Percentiles rank a stretch among this genome's conserved stretches.
Conservation (phyloP, 2,113 vertebrate species). For the Pedionomus torquatus region DNA sequence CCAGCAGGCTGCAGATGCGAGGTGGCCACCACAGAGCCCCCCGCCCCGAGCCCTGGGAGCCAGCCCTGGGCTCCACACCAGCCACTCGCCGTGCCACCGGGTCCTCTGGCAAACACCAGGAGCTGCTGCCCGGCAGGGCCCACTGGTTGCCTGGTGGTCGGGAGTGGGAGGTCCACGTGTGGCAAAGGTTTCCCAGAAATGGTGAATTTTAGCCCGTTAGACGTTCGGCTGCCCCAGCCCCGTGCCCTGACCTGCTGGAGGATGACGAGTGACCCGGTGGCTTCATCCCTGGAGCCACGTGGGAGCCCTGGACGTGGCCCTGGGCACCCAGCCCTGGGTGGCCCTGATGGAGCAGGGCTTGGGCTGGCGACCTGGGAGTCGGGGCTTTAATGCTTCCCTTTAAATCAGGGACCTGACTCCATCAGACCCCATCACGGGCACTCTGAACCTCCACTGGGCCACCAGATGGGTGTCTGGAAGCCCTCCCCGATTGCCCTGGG, state of each 20-base stretch:
- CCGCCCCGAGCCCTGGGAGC: neutral
- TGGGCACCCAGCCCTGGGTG: neutral
- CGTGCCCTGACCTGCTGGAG: neutral
- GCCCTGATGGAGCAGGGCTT: neutral
- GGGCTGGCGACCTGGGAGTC: neutral
- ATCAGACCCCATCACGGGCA: fast-evolving
- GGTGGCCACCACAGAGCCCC: neutral
- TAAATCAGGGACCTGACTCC: neutral
- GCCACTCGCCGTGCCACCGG: fast-evolving
- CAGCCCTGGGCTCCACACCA: fast-evolving
- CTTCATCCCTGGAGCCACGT: neutral
- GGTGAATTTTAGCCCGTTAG: neutral
- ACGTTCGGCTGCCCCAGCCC: fast-evolving
- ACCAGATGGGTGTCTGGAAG: neutral
- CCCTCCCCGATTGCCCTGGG: neutral
- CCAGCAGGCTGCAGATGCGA: neutral
- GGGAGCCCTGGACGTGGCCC: fast-evolving
- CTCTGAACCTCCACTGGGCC: neutral
- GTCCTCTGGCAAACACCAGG: fast-evolving
- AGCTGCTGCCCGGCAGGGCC: neutral
- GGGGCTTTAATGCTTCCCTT: neutral
- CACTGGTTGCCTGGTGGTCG: fast-evolving
- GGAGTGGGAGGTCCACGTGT: fast-evolving
- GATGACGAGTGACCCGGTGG: fast-evolving
- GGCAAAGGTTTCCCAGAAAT: neutral